Conservation (phyloP, 2,797 vertebrate species). For the Sternotherus odoratus region DNA sequence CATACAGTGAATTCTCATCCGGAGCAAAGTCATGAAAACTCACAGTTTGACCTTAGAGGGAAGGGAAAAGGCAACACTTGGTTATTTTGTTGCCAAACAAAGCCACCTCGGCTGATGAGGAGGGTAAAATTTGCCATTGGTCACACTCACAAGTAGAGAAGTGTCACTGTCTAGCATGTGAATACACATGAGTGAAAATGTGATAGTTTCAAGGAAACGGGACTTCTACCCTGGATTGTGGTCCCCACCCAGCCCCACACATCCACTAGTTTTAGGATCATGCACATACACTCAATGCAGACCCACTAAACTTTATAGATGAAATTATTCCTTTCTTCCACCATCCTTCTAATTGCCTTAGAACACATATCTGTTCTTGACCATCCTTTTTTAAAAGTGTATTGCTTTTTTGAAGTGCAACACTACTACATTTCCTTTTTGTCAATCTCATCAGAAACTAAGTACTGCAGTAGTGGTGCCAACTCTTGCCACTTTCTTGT, state of each 20-base stretch:
- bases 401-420: neutral
- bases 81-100: neutral
- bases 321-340: conserved; percentile 64
- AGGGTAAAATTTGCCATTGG: neutral
- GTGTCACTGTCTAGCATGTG: accelerated
- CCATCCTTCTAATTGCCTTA: conserved; percentile 67
- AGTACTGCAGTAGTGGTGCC: neutral
- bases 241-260: neutral
- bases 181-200: neutral
- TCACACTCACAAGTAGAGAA: neutral
- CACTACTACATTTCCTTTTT: neutral
- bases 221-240: neutral
- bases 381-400: neutral
- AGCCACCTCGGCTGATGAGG: neutral
- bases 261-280: conserved; percentile 49
- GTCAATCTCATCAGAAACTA: neutral
- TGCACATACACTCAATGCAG: conserved; percentile 22
- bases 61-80: neutral
- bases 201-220: accelerated
- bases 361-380: neutral
- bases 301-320: conserved; percentile 60
- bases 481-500: neutral
- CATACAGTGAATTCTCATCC: neutral
- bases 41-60: neutral
- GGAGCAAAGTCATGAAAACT: neutral